Evolutionary conservation across 2,113 vertebrate genomes (phyloP).

Genomic region (Okapia johnstoni): DNA sequence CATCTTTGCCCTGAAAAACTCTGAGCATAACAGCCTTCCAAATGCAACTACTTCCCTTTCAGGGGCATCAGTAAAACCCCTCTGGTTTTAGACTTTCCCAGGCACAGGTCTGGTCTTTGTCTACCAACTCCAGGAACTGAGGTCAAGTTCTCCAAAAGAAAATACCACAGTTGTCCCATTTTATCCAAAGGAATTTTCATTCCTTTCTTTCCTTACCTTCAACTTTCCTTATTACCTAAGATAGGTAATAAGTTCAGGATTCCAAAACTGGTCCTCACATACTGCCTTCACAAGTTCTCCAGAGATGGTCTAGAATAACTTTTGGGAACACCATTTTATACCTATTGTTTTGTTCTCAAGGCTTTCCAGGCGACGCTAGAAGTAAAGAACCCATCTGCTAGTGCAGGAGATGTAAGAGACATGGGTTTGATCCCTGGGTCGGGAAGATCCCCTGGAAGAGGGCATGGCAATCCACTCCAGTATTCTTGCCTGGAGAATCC

Average conservation of each 20-base stretch:
- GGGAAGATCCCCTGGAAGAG: not conserved
- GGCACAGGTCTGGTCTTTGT: not conserved
- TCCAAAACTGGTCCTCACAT: not conserved
- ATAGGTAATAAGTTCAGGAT: not conserved
- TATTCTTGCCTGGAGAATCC: not conserved
- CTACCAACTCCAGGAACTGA: not conserved
- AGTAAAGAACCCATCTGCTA: not conserved
- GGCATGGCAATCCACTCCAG: not conserved
- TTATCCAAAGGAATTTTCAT: not conserved
- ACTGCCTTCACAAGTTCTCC: not conserved
- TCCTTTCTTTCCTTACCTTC: not conserved
- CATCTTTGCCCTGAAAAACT: not conserved
- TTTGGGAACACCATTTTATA: not conserved
- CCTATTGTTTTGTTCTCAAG: not conserved
- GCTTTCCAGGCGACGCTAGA: not conserved
- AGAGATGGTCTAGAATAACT: not conserved
- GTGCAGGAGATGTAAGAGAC: not conserved
- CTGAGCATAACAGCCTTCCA: not conserved
- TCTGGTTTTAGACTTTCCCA: not conserved
- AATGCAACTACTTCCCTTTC: not conserved
- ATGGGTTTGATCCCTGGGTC: not conserved
- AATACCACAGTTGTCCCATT: not conserved
- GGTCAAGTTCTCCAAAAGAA: not conserved
- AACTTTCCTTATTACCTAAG: not conserved
- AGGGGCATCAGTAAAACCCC: not conserved